Percentiles rank a stretch among this genome's conserved stretches.
phyloP scores from a whole-genome alignment of 2,888 invertebrate genomes.

The Lathronympha strigana region DNA sequence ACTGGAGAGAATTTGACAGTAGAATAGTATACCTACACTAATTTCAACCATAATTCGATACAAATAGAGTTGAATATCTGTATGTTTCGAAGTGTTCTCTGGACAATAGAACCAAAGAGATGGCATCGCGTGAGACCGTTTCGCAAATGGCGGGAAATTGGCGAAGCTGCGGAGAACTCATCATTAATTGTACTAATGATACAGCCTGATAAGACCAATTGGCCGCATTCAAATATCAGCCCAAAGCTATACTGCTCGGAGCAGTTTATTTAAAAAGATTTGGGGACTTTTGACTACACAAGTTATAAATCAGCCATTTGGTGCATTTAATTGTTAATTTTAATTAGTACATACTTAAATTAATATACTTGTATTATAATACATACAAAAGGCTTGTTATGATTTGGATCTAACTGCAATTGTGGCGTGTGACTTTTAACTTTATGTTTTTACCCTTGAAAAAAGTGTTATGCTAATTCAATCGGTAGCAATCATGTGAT shows the following conservation, averaged over 20 bases:
- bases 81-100: not conserved
- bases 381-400: not conserved
- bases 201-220: constrained; percentile 23
- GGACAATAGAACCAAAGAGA: constrained; percentile 44
- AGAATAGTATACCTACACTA: not conserved
- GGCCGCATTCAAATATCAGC: constrained; percentile 9
- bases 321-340: not conserved
- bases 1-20: not conserved
- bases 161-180: constrained; percentile 48
- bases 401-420: not conserved
- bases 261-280: not conserved
- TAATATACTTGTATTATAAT: not conserved
- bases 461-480: constrained; percentile 11
- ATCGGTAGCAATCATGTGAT: not conserved
- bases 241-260: not conserved
- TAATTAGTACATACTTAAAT: not conserved
- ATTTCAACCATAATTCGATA: constrained; percentile 13
- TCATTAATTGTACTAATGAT: constrained; percentile 40
- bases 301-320: not conserved
- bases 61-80: constrained; percentile 1
- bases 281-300: not conserved
- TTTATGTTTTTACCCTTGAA: constrained; percentile 18
- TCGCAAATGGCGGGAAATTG: constrained; percentile 55
- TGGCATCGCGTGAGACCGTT: constrained; percentile 57
- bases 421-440: not conserved